Percentiles rank a stretch among this genome's conserved stretches.
These are phyloP conservation scores for Drosophila nannoptera DNA, from an alignment of 1,140 invertebrate species.

Conservation along the genomic window DNA sequence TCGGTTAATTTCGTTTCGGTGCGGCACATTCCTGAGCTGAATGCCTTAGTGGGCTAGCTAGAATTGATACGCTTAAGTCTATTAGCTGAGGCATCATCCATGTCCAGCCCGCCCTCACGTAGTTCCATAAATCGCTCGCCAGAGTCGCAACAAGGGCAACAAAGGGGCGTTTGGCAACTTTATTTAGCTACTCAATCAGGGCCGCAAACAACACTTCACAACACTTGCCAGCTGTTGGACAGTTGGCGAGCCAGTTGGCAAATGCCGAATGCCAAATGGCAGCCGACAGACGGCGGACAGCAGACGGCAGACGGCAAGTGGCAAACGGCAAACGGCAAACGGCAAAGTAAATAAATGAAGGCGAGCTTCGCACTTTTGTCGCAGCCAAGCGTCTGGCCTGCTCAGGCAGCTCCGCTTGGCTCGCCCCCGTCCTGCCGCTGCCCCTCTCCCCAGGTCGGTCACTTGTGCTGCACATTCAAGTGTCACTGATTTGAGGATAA, in stretches of 20 bases:
- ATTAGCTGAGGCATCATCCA: constrained; percentile 37
- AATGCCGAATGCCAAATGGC: constrained; percentile 34
- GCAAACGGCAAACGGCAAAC: constrained; percentile 30
- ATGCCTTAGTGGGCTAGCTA: constrained; percentile 20
- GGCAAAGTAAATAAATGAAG: constrained; percentile 70
- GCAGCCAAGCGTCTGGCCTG: constrained; percentile 8
- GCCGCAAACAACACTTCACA: constrained; percentile 65
- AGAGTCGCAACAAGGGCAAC: constrained; percentile 1
- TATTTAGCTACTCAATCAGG: constrained; percentile 72
- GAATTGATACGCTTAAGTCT: constrained; percentile 50
- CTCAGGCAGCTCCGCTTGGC: no score
- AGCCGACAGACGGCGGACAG: constrained; percentile 35
- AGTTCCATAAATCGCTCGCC: constrained; percentile 39
- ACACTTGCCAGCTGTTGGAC: constrained; percentile 39
- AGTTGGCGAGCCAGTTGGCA: constrained; percentile 27
- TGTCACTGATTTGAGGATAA: constrained; percentile 77
- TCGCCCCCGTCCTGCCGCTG: constrained; percentile 41
- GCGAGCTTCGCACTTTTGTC: constrained; percentile 62
- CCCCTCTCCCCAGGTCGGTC: constrained; percentile 69
- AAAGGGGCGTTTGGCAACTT: constrained; percentile 45
- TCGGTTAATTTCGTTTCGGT: constrained; percentile 23
- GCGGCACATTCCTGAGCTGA: constrained; percentile 9
- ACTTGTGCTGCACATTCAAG: constrained; percentile 76
- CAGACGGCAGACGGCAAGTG: constrained; percentile 45
- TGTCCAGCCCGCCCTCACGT: constrained; percentile 13